Conservation (phyloP, 2,113 vertebrate species). For the Vidua macroura region DNA sequence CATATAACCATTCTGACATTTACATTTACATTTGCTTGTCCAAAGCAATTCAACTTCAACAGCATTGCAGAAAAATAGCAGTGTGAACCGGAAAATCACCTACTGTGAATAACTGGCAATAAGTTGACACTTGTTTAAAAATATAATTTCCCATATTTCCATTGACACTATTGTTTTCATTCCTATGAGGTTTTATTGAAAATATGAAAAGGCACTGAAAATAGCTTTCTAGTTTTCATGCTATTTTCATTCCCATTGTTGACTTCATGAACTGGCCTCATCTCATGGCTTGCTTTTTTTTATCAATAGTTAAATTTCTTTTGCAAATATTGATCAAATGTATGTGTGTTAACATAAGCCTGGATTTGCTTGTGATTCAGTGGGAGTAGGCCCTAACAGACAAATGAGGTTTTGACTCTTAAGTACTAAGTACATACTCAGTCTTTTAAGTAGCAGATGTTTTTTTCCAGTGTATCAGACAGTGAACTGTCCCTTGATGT, state of each 20-base stretch:
- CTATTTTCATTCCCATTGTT: not conserved
- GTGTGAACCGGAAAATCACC: not conserved
- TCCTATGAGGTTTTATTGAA: not conserved
- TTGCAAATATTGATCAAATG: not conserved
- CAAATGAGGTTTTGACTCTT: not conserved
- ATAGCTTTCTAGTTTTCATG: not conserved
- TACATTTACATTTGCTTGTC: not conserved
- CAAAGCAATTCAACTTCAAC: not conserved
- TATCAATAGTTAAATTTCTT: not conserved
- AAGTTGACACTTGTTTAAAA: not conserved
- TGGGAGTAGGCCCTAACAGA: not conserved
- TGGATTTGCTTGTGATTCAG: not conserved
- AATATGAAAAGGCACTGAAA: not conserved
- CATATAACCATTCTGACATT: not conserved
- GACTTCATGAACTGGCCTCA: not conserved
- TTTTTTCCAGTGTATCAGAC: not conserved
- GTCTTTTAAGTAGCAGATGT: not conserved
- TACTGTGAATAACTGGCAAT: not conserved
- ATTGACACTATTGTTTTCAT: not conserved
- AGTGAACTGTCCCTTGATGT: not conserved
- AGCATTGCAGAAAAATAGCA: not conserved
- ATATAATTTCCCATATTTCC: not conserved
- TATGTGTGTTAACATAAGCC: not conserved
- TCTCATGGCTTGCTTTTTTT: not conserved
- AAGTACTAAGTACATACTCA: not conserved